phyloP scores from a whole-genome alignment of 2,113 vertebrate species.

The Oceanodroma tethys region DNA sequence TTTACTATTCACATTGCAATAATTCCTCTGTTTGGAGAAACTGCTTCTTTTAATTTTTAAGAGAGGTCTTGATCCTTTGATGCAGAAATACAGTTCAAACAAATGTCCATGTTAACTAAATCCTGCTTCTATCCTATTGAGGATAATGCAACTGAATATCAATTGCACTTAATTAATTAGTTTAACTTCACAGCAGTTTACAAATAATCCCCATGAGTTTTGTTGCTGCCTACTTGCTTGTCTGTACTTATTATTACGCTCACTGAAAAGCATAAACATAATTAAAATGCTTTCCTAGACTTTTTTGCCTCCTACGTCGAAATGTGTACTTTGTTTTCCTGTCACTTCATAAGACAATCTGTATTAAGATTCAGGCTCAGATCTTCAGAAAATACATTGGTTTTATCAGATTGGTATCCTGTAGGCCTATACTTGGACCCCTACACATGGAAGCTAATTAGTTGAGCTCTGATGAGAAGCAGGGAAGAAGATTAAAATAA shows the following conservation, averaged over 20 bases:
- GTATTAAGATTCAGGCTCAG: neutral
- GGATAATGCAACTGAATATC: slow-evolving; percentile 40
- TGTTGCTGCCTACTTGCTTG: slow-evolving; percentile 44
- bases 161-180: slow-evolving; percentile 62
- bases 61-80: neutral
- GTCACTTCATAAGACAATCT: neutral
- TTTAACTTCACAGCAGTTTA: slow-evolving; percentile 50
- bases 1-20: neutral
- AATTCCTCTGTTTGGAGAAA: neutral
- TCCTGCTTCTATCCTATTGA: neutral
- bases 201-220: slow-evolving; percentile 54
- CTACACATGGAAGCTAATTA: neutral
- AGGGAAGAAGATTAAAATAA: neutral
- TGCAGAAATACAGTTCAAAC: neutral
- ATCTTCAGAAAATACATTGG: neutral
- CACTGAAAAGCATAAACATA: slow-evolving; percentile 46
- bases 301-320: neutral
- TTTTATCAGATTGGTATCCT: neutral
- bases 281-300: slow-evolving; percentile 44
- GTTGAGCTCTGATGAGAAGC: neutral
- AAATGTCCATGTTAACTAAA: neutral
- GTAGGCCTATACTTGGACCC: neutral
- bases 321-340: neutral
- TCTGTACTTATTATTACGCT: slow-evolving; percentile 49
- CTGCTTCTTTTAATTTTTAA: neutral